Conservation (phyloP, 2,113 vertebrate genomes). For the Eptatretus burgeri region DNA sequence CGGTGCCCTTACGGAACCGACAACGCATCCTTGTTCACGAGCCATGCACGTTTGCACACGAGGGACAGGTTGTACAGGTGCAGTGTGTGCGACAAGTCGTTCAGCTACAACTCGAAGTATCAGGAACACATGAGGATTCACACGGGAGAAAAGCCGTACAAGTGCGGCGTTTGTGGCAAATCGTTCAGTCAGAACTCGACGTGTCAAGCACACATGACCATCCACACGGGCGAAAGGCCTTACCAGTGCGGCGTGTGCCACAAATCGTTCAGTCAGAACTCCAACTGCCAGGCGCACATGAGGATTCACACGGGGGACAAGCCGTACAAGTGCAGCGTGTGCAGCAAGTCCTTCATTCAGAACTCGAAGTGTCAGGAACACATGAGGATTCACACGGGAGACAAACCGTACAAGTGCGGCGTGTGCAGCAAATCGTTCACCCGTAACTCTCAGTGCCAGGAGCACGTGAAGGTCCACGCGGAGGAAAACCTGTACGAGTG, state of each 20-base stretch:
- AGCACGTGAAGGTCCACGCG: no score
- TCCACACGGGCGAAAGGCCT: constrained; percentile 2
- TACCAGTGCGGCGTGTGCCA: neutral
- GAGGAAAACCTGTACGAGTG: no score
- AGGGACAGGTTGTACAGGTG: constrained; percentile 2
- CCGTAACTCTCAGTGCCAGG: no score
- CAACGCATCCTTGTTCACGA: no score
- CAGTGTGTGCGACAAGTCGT: constrained; percentile 6
- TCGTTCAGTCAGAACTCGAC: neutral
- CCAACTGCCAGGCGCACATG: neutral
- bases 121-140: neutral
- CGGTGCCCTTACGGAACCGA: no score
- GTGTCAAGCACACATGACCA: neutral
- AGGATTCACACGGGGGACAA: neutral
- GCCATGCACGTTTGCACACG: neutral
- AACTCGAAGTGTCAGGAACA: no score
- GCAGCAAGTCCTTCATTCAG: no score
- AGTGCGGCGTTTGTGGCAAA: neutral
- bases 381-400: no score
- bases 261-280: neutral
- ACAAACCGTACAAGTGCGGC: no score
- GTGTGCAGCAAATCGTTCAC: no score
- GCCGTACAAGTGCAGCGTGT: no score
- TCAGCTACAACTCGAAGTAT: neutral
- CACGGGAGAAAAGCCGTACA: constrained; percentile 2